A percentile compares a stretch with the other conserved stretches of the same genome.
These are phyloP conservation scores for Drosophila setosimentum DNA, from an alignment of 2,888 invertebrate genomes.

Conservation along the genomic window DNA sequence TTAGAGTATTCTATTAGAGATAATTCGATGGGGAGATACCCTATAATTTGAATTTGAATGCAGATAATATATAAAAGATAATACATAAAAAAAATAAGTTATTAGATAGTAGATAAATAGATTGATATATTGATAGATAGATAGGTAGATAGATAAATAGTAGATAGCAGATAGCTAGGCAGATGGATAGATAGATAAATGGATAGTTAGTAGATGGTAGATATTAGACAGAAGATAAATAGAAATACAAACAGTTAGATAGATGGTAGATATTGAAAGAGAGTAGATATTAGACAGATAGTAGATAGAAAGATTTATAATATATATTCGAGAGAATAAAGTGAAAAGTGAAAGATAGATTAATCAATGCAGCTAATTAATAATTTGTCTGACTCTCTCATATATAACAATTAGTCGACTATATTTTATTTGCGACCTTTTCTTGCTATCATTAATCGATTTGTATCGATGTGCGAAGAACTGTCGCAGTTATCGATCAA, in stretches of 20 bases:
- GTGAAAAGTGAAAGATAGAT: background rate
- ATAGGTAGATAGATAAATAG: background rate
- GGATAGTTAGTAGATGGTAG: background rate
- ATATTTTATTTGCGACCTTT: background rate
- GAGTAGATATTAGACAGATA: background rate
- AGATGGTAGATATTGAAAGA: too few relatives aligned
- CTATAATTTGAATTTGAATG: background rate
- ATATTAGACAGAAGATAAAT: background rate
- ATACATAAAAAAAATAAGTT: too few relatives aligned
- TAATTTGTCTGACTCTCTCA: background rate
- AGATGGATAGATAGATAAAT: background rate
- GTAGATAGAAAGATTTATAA: background rate
- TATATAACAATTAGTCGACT: background rate
- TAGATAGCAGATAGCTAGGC: background rate
- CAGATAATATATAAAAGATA: background rate
- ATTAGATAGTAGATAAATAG: background rate
- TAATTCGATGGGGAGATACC: background rate
- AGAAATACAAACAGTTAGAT: too few relatives aligned
- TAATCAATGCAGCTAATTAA: background rate
- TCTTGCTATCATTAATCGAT: background rate
- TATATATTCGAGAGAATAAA: too few relatives aligned
- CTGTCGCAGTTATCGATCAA: background rate
- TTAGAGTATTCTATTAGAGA: background rate
- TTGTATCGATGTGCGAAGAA: too few relatives aligned
- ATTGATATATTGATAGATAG: background rate